Conservation (phyloP, 1,140 invertebrate species). For the Diplogasteroides magnus region DNA sequence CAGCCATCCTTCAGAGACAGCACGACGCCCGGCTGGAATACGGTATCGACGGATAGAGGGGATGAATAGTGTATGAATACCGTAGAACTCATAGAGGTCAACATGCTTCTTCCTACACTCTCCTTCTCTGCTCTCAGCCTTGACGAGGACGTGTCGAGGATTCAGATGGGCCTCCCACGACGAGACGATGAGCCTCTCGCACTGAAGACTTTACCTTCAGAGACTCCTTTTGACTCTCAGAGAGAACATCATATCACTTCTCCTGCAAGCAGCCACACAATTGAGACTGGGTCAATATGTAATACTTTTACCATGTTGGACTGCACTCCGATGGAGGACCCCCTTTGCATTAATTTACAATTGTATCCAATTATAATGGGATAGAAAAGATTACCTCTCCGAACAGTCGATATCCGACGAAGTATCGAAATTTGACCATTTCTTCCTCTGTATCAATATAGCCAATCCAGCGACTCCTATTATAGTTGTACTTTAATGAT, state of each 20-base stretch:
- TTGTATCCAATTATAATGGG: neutral
- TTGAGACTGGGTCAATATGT: neutral
- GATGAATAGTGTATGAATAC: slow-evolving; percentile 24
- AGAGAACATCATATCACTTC: neutral
- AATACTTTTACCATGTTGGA: neutral
- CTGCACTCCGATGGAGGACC: neutral
- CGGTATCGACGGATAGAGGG: neutral
- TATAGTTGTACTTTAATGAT: neutral
- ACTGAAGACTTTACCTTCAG: neutral
- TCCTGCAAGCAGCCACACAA: neutral
- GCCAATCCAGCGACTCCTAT: slow-evolving; percentile 28
- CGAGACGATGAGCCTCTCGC: slow-evolving; percentile 4
- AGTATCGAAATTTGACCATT: slow-evolving; percentile 52
- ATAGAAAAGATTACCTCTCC: slow-evolving; percentile 15
- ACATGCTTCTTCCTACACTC: slow-evolving; percentile 44
- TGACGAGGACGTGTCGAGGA: slow-evolving; percentile 42
- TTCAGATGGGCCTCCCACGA: slow-evolving; percentile 51
- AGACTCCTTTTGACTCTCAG: neutral
- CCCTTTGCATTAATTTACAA: slow-evolving; percentile 2
- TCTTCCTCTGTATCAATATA: slow-evolving; percentile 22
- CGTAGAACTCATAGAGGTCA: slow-evolving; percentile 54
- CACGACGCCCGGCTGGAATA: slow-evolving; percentile 42
- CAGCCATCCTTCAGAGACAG: slow-evolving; percentile 51
- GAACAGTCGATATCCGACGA: slow-evolving; percentile 50
- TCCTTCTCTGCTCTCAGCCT: slow-evolving; percentile 41